These are phyloP conservation scores for Sinelater perroti DNA, from an alignment of 2,888 invertebrate genomes.

Conservation along the genomic window DNA sequence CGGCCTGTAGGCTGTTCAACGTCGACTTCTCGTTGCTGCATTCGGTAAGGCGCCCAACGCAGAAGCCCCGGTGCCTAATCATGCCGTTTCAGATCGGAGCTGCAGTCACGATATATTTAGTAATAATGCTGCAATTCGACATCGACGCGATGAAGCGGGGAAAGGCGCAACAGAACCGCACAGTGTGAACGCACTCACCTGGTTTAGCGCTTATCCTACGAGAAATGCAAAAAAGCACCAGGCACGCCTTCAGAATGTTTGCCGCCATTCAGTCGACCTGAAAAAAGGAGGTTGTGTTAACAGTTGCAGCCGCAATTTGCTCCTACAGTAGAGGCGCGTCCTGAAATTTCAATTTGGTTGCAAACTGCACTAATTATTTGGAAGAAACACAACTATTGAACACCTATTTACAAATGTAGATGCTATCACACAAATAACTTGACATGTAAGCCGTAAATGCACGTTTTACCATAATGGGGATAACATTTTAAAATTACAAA, in stretches of 20 bases:
- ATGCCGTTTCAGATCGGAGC: constrained; percentile 45
- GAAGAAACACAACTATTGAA: too few relatives aligned
- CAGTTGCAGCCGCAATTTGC: too few relatives aligned
- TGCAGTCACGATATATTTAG: constrained; percentile 44
- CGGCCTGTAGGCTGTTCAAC: constrained; percentile 44
- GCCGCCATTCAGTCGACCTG: constrained; percentile 40
- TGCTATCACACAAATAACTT: too few relatives aligned
- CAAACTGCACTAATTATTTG: too few relatives aligned
- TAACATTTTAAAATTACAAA: too few relatives aligned
- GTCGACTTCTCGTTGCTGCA: constrained; percentile 46
- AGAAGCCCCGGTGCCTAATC: too few relatives aligned
- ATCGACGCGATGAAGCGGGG: constrained; percentile 15
- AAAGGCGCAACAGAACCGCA: not conserved
- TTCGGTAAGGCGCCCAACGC: constrained; percentile 47
- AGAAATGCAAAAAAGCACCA: constrained; percentile 32
- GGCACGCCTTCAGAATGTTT: constrained; percentile 32
- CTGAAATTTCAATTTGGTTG: too few relatives aligned
- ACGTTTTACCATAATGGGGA: too few relatives aligned
- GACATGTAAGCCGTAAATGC: too few relatives aligned
- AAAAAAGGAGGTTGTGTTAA: too few relatives aligned
- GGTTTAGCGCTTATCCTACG: constrained; percentile 28
- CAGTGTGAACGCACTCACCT: constrained; percentile 27
- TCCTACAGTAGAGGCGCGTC: too few relatives aligned
- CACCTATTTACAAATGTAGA: too few relatives aligned
- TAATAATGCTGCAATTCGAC: constrained; percentile 46